Evolutionary conservation across 2,888 invertebrate genomes (phyloP).

Genomic region (Blastobasis lacticolella): DNA sequence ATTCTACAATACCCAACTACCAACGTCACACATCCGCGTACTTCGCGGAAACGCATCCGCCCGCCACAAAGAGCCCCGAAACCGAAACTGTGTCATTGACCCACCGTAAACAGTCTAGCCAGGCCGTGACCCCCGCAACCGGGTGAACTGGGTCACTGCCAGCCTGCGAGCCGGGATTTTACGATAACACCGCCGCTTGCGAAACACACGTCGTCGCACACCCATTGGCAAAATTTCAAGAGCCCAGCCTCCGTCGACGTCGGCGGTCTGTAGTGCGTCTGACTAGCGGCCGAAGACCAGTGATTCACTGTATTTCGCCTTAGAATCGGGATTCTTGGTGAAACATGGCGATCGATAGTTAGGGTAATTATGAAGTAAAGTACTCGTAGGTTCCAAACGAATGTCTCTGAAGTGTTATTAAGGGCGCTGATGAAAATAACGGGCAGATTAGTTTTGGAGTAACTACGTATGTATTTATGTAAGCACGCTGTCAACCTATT

Average conservation of each 20-base stretch:
- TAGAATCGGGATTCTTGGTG: too few relatives aligned
- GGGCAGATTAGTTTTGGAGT: too few relatives aligned
- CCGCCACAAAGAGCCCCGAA: too few relatives aligned
- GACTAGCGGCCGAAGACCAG: not conserved
- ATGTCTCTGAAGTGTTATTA: too few relatives aligned
- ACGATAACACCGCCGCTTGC: slow-evolving; percentile 58
- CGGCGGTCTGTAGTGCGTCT: slow-evolving; percentile 67
- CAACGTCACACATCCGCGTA: slow-evolving; percentile 21
- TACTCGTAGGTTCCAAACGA: too few relatives aligned
- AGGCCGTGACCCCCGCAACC: slow-evolving; percentile 57
- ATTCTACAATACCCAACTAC: too few relatives aligned
- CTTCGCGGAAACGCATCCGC: slow-evolving; percentile 18
- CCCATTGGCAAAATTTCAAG: slow-evolving; percentile 71
- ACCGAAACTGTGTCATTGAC: slow-evolving; percentile 12
- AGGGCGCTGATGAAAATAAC: too few relatives aligned
- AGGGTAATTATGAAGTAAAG: too few relatives aligned
- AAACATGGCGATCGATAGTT: too few relatives aligned
- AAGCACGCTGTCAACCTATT: too few relatives aligned
- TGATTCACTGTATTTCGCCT: too few relatives aligned
- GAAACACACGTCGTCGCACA: slow-evolving; percentile 27
- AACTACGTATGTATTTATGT: too few relatives aligned
- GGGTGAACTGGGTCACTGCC: slow-evolving; percentile 56
- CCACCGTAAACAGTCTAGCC: slow-evolving; percentile 26
- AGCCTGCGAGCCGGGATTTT: slow-evolving; percentile 49
- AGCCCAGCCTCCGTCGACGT: slow-evolving; percentile 20